phyloP scores from a whole-genome alignment of 2,113 vertebrate genomes.

The Heliornis fulica region DNA sequence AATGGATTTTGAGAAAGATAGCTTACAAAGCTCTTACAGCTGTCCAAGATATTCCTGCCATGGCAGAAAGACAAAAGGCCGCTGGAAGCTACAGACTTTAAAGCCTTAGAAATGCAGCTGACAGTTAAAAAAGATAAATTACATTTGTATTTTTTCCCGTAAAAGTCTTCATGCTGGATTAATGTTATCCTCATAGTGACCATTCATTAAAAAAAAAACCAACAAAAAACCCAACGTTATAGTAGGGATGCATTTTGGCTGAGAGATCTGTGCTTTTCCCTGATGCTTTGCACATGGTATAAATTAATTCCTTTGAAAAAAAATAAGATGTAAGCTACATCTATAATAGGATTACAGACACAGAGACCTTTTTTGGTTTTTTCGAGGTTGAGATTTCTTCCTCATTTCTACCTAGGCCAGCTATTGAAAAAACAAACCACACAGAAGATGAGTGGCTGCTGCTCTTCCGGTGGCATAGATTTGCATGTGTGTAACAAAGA shows the following conservation, averaged over 20 bases:
- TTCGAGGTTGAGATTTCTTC: background rate
- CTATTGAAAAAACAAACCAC: background rate
- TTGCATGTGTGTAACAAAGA: background rate
- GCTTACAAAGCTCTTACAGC: slow-evolving; percentile 84
- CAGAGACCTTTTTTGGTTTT: background rate
- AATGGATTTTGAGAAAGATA: slow-evolving; percentile 89
- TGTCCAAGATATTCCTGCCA: slow-evolving; percentile 79
- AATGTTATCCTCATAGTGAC: slow-evolving; percentile 71
- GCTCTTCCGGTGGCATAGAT: background rate
- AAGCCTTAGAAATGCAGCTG: slow-evolving; percentile 78
- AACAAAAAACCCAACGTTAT: slow-evolving; percentile 8
- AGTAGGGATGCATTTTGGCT: slow-evolving; percentile 67
- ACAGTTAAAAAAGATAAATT: slow-evolving; percentile 81
- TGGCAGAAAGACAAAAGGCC: slow-evolving; percentile 81
- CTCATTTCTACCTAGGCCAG: background rate
- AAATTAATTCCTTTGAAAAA: slow-evolving; percentile 1
- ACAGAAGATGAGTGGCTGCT: background rate
- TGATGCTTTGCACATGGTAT: slow-evolving; percentile 44
- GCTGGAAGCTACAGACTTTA: slow-evolving; percentile 77
- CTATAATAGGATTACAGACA: background rate
- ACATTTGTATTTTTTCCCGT: slow-evolving; percentile 72
- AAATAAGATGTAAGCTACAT: background rate
- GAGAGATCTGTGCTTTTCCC: slow-evolving; percentile 43
- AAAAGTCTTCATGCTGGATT: slow-evolving; percentile 73
- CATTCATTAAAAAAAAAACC: slow-evolving; percentile 71